These are phyloP conservation scores for Tetragonisca angustula DNA, from an alignment of 2,888 invertebrate species.

Conservation along the genomic window DNA sequence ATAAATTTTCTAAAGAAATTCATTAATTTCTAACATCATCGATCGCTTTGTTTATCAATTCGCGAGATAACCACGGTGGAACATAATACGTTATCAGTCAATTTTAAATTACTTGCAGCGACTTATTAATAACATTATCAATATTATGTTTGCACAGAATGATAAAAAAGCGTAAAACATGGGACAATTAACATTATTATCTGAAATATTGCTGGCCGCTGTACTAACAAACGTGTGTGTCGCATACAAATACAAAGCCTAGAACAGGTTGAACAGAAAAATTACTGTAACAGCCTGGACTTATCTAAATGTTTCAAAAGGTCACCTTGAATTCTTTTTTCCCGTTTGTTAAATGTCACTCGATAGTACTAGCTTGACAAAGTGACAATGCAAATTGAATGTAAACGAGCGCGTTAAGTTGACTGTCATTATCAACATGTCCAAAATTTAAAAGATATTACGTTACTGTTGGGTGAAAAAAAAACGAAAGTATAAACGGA, in stretches of 20 bases:
- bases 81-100: not conserved
- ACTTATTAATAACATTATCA: conserved; percentile 11
- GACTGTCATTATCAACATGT: too few species aligned
- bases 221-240: not conserved
- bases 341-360: too few species aligned
- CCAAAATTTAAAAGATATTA: not conserved
- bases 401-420: not conserved
- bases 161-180: not conserved
- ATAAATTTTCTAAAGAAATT: too few species aligned
- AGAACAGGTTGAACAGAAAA: not conserved
- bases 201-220: not conserved
- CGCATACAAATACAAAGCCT: not conserved
- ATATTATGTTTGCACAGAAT: not conserved
- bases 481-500: not conserved
- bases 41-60: not conserved
- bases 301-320: not conserved
- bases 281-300: not conserved
- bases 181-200: not conserved
- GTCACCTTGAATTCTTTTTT: conserved; percentile 4
- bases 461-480: accelerated
- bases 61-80: not conserved
- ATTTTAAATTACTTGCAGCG: not conserved
- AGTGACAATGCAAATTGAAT: not conserved
- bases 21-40: too few species aligned
- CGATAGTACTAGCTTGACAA: not conserved